These are phyloP conservation scores for Saccostrea echinata DNA, from an alignment of 1,140 invertebrate genomes.

Conservation along the genomic window DNA sequence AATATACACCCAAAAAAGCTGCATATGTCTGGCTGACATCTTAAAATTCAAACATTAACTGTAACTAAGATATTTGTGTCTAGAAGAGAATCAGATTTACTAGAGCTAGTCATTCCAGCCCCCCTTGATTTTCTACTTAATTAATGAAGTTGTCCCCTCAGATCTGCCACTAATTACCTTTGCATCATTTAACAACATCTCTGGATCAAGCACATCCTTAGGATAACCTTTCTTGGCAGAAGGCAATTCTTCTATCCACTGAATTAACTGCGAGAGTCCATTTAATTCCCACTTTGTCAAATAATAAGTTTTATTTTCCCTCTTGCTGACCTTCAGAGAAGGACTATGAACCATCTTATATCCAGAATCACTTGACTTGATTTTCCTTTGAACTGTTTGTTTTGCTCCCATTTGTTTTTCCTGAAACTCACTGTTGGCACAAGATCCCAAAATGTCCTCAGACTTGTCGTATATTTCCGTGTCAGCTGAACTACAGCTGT, in stretches of 20 bases:
- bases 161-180: constrained; percentile 69
- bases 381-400: constrained; percentile 42
- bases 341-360: constrained; percentile 32
- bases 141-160: no score
- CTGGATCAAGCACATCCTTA: constrained; percentile 93
- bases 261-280: constrained; percentile 89
- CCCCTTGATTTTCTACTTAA: no score
- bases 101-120: no score
- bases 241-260: constrained; percentile 90
- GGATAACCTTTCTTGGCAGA: constrained; percentile 95
- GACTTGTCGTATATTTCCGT: constrained; percentile 57
- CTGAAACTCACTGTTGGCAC: neutral
- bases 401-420: neutral
- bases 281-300: constrained; percentile 88
- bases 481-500: constrained; percentile 65
- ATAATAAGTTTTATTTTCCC: constrained; percentile 69
- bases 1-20: no score
- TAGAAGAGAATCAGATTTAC: no score
- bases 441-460: constrained; percentile 50
- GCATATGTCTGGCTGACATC: no score
- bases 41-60: no score
- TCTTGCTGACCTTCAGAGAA: constrained; percentile 22
- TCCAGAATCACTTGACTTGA: constrained; percentile 24
- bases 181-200: constrained; percentile 92
- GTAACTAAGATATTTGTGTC: no score